Percentiles rank a stretch among this genome's conserved stretches.
Conservation (phyloP, 2,113 vertebrate species). For the Terrapene triunguis region DNA sequence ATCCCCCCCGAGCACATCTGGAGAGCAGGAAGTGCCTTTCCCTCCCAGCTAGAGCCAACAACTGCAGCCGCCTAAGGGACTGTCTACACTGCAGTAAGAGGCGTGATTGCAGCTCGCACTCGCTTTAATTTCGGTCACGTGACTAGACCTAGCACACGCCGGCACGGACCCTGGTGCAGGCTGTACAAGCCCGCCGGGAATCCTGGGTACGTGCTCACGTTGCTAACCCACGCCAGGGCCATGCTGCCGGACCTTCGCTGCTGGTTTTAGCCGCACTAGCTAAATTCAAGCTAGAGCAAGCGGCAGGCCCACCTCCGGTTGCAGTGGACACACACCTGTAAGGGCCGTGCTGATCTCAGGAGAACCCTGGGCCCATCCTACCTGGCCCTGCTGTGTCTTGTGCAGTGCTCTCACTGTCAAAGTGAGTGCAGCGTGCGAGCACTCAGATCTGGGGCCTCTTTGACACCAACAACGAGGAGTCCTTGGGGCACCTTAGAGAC, state of each 20-base stretch:
- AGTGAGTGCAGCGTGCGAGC: too few species aligned
- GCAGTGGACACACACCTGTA: neutral
- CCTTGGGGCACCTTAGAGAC: too few species aligned
- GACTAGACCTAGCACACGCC: too few species aligned
- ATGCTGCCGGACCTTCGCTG: neutral
- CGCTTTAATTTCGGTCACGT: neutral
- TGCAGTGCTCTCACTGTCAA: too few species aligned
- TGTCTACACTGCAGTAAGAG: neutral
- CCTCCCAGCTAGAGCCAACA: rapidly evolving
- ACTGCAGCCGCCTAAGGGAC: neutral
- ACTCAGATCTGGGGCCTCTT: neutral
- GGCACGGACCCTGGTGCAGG: too few species aligned
- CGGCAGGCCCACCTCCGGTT: too few species aligned
- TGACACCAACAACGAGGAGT: neutral
- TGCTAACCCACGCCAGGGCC: neutral
- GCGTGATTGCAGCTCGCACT: neutral
- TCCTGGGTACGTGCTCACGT: neutral
- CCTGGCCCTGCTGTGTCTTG: neutral
- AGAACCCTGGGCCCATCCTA: neutral
- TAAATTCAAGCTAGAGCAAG: neutral
- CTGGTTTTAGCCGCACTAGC: neutral
- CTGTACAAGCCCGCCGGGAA: too few species aligned
- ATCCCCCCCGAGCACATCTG: neutral
- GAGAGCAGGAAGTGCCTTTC: neutral
- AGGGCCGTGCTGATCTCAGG: neutral